Evolutionary conservation across 1,140 invertebrate genomes (phyloP), one percentile per base, ranked within the genome.

Genomic region (Halictus rubicundus): DNA sequence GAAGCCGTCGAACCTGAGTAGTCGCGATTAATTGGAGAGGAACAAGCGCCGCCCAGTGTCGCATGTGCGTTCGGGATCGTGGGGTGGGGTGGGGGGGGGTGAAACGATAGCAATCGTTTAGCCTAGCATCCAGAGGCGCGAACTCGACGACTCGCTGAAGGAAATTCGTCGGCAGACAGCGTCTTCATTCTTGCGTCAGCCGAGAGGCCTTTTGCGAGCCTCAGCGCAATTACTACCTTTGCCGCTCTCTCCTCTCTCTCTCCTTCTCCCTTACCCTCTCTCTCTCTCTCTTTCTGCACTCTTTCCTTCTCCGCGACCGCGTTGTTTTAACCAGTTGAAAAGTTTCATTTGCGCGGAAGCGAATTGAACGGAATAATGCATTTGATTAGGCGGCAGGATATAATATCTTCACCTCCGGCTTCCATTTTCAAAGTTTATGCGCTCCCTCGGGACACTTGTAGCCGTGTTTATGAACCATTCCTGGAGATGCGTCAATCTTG

Each of bases 181-280:
- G 57, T 52, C 63, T 71, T 63, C 72, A 76, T 81, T 84, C 72
- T 85, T 85, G 83, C 83, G 77, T 85, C 83, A 85, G 83, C 73
- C 83, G 32, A 32, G n/a, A 21, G 23, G 39, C 54, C 70, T 57
- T 74, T 84, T 10, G 80, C 71, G 57, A 57, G 71, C 84, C 84
- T 72, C 70, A 59, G 72, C 37, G 68, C 78, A 85, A 85, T 85
- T 85, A 85, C 78, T 76, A 66, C 70, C 60, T 75, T 12, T 66
- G 21, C 19, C 25, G 37, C 1, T 23, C 2, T 68, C 8, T 68
- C 39, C 14, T 4, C 27, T 63, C 60, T 63, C 27, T 32, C 19
- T n/a, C 21, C 46, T 19, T 64, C 63, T 19, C 19, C 19, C 27
- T 32, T 52, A n/a, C n/a, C n/a, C 60, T 63, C 27, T 32, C 19